Base-by-base conservation (phyloP, 64 coral and sea anemone genomes). In the Porites australiensis region DNA sequence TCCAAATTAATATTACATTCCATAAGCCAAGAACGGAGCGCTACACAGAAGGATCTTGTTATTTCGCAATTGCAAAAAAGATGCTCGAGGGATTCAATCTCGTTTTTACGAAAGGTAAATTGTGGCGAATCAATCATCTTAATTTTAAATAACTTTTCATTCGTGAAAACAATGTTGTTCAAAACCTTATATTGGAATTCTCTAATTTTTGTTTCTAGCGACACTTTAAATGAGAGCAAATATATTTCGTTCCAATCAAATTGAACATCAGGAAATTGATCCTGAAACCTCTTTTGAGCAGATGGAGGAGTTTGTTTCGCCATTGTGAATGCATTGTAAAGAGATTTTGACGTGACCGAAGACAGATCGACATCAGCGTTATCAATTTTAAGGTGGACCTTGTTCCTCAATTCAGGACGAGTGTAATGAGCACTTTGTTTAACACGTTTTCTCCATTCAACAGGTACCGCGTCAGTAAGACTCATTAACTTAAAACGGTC, bases 131-230 rank as follows among this genome's bases (percentile, higher is more conserved):
- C 66, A 69, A 69, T 69, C 66, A 69, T 69, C 23, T 69, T 23
- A 22, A 69, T 22, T 22, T 47, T 7, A 64, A 83, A 83, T 47
- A 83, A 19, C 59, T 64, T 83, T 68, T 83, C 64, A 64, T 83
- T 83, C 13, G 58, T 83, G 16, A 85, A 68, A 4, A 65, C 61
- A 50, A 85, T 67, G 16, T 70, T 67, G 43, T 85, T 49, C 22
- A 85, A 85, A 47, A 85, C 15, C 53, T 67, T 85, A 70, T n/a
- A 85, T 22, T 85, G 82, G 48, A 85, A 85, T 70, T 64, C 82
- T 1, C 82, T 2, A 50, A 70, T 67, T 67, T 85, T 20, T n/a
- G 82, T 85, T 67, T 85, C 82, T 50, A 85, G 65, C 13, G 82
- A 23, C 3, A 85, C 82, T 19, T 5, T 64, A 20, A 85, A 85